Percentiles rank a stretch among this genome's conserved stretches.
phyloP scores from a whole-genome alignment of 2,888 invertebrate genomes.

The Eupithecia dodoneata region DNA sequence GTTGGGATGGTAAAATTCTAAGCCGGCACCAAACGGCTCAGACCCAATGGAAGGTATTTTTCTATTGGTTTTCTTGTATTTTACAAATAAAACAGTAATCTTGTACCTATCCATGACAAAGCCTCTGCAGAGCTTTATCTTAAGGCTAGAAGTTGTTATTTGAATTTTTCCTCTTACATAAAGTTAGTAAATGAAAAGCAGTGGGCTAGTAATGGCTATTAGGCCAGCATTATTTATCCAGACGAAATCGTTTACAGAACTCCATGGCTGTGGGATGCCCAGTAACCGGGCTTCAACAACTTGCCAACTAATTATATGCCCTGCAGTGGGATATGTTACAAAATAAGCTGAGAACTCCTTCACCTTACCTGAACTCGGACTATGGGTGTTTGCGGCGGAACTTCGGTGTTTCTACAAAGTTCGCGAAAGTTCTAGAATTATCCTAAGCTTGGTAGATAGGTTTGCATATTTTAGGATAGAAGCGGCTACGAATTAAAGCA shows the following conservation, averaged over 20 bases:
- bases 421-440: not conserved
- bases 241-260: not conserved
- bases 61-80: not conserved
- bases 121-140: not conserved
- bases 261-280: not conserved
- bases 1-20: no score
- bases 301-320: not conserved
- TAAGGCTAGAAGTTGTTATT: not conserved
- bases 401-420: conserved; percentile 5
- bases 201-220: not conserved
- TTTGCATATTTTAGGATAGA: not conserved
- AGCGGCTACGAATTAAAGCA: not conserved
- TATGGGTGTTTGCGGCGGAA: not conserved
- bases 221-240: not conserved
- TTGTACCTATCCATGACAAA: no score
- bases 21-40: no score
- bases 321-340: not conserved
- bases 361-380: conserved; percentile 2
- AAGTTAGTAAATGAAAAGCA: not conserved
- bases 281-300: not conserved
- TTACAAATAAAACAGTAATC: not conserved
- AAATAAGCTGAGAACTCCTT: not conserved
- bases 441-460: not conserved
- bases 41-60: no score
- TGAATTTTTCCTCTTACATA: not conserved